Base-by-base conservation (phyloP, 2,797 vertebrate genomes). In the Scolopax rusticola region DNA sequence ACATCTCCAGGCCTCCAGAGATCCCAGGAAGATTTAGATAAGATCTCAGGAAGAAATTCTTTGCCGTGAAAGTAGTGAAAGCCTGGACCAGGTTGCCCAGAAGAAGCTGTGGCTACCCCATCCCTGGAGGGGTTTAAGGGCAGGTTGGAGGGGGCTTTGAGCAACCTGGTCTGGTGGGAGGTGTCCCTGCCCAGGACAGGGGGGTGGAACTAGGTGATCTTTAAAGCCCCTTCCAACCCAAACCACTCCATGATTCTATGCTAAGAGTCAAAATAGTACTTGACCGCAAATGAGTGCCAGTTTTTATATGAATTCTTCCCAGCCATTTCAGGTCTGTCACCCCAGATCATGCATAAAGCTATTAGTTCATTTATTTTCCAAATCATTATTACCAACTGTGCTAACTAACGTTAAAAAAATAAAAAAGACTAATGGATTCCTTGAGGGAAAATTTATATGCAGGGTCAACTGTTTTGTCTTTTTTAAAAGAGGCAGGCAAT, bases 341-440 rank as follows among this genome's bases (percentile, higher is more conserved):
- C 71, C 20, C 65, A 88, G 90, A 89, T 87, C 53, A 60, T 69
- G 47, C 88, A 73, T 40, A 61, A 67, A 82, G 33, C 36, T 82
- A 38, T 84, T 92, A 85, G 41, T 76, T 87, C 89, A 88, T 87
- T 86, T 96, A 76, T 84, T 83, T 59, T 86, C n/a, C 74, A 74
- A 82, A 77, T 88, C 69, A 79, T 95, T 96, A 80, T 93, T 90
- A 63, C 91, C 89, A 71, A 77, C 95, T 91, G 84, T 74, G 76
- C 69, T 90, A 92, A 78, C 61, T 33, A 92, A 90, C 81, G 84
- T 59, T 53, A 7, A 53, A 53, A 32, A 53, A 53, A 53, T 30
- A 51, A 27, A 50, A 97, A 87, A 94, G 73, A 90, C 73, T 97
- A 96, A 97, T 95, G 89, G 74, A 80, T 95, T 97, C 86, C 95